These are phyloP conservation scores for Ciconia boyciana DNA, from an alignment of 2,113 vertebrate species.

Conservation along the genomic window DNA sequence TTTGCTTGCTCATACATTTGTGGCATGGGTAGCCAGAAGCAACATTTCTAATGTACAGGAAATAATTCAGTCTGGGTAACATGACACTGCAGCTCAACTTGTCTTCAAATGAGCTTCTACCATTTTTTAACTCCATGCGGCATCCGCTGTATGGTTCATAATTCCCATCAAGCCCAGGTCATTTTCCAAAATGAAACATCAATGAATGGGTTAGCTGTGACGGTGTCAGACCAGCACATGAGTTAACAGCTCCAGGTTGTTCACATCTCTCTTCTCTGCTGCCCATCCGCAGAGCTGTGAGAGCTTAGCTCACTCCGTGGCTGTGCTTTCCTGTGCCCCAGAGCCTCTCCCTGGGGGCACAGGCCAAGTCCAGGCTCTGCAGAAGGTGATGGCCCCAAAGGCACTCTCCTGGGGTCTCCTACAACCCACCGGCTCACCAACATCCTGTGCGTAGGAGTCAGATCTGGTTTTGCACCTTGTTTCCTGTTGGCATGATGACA, in stretches of 20 bases:
- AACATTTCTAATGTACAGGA: conserved; percentile 43
- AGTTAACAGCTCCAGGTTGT: background rate
- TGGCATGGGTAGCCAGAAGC: conserved; percentile 34
- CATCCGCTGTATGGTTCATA: background rate
- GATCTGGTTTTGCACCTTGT: conserved; percentile 30
- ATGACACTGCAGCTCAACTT: conserved; percentile 6
- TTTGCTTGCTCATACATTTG: conserved; percentile 38
- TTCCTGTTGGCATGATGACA: conserved; percentile 23
- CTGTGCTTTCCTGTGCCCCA: background rate
- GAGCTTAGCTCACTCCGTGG: background rate
- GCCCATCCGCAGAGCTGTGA: background rate
- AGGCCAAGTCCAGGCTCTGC: background rate
- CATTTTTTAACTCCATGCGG: background rate
- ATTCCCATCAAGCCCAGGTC: background rate
- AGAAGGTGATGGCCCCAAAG: background rate
- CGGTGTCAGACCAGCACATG: fast-evolving
- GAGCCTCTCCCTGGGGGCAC: background rate
- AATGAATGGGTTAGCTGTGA: background rate
- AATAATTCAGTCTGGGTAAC: conserved; percentile 41
- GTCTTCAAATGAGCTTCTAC: background rate
- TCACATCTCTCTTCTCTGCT: background rate
- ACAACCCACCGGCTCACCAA: fast-evolving
- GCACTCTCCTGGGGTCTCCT: background rate
- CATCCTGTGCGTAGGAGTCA: background rate
- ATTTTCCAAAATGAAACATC: background rate